These are phyloP conservation scores for Eledone cirrhosa DNA, from an alignment of 2,888 invertebrate genomes.

Conservation along the genomic window DNA sequence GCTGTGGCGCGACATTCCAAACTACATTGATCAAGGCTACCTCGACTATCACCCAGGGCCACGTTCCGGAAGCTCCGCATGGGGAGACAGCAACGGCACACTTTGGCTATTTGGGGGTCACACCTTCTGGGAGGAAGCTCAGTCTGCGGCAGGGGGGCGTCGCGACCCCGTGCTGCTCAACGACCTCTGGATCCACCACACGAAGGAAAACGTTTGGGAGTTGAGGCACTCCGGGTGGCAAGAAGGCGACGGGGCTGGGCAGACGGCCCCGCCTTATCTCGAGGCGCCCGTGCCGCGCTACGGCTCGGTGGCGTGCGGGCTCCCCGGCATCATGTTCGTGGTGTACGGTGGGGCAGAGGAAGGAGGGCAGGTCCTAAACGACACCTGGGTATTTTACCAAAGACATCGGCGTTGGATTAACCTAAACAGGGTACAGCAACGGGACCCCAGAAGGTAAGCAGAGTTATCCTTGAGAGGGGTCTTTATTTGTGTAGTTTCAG, in stretches of 20 bases:
- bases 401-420: not conserved
- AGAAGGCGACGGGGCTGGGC: not conserved
- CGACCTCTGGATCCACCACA: not conserved
- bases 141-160: too few relatives aligned
- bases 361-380: not conserved
- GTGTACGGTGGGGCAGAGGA: slow-evolving; percentile 11
- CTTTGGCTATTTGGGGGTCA: slow-evolving; percentile 24
- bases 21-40: slow-evolving; percentile 17
- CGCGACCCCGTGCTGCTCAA: slow-evolving; percentile 15
- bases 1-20: slow-evolving; percentile 1
- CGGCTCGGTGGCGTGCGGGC: slow-evolving; percentile 4
- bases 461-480: too few relatives aligned
- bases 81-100: slow-evolving; percentile 1
- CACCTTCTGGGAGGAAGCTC: slow-evolving; percentile 16
- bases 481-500: too few relatives aligned
- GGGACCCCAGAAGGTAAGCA: not conserved
- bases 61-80: not conserved
- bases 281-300: not conserved
- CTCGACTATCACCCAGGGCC: slow-evolving; percentile 20
- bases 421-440: not conserved
- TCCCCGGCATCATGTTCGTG: not conserved
- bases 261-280: not conserved
- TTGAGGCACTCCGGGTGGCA: not conserved
- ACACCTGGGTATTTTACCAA: slow-evolving; percentile 16
- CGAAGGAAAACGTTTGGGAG: not conserved